Base-by-base conservation (phyloP, 2,113 vertebrate genomes). In the Andinoacara biseriatus region DNA sequence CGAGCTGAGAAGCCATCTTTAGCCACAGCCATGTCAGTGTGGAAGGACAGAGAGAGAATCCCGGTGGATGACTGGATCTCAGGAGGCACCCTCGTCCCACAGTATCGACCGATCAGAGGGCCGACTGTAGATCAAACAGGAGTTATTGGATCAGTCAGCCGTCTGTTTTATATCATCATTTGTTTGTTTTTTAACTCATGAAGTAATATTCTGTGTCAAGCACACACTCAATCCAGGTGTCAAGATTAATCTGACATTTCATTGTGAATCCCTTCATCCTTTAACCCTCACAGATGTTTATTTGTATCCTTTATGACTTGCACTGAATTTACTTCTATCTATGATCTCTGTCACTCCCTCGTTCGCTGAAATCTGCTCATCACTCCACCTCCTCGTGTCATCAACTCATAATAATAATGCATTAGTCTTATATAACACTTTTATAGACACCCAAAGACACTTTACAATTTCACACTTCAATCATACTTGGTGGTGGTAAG, bases 1-100 rank as follows among this genome's bases (percentile, higher is more conserved):
- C 96, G 97, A 5, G 98, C 98, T 0, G 97, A 98, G 94, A 99
- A 99, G 61, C 98, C 98, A 0, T 99, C 98, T 93, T 99, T 99
- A 46, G 98, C 98, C 82, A 99, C 98, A 0, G 98, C 98, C 97
- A 99, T 97, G 93, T 99, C 98, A 0, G 98, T 99, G 94, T 98
- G 98, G 93, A 99, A 99, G 85, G 97, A 96, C 89, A 99, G 96
- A 0, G 98, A 99, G 46, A 99, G 96, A 84, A 99, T 96, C 2
- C 98, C 98, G 0, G 98, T 99, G 0, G 97, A 97, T 0, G 98
- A 99, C 10, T 96, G 97, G 91, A 99, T 98, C 92, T 98, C 97
- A 0, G 98, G 97, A 0, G 98, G 98, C 61, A 98, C 97, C 91
- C 96, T 97, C 20, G 96, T 97, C 35, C 98, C 98, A 61, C 98